Conservation (phyloP, 2,113 vertebrate species). For the Eurypyga helias region DNA sequence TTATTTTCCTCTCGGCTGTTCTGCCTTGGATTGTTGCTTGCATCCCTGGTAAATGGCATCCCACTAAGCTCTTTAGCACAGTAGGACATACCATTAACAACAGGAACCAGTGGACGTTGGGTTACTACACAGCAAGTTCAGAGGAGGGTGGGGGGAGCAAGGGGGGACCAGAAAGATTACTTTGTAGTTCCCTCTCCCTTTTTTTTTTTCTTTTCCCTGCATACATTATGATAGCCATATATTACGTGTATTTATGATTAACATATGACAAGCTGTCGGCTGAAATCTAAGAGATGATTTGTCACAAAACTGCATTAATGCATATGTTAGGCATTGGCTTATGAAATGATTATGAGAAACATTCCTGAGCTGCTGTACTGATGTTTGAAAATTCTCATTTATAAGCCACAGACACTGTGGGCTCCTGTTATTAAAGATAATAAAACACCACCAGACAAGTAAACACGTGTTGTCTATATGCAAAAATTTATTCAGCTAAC, state of each 20-base stretch:
- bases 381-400: conserved; percentile 21
- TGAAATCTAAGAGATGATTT: conserved; percentile 77
- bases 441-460: not conserved
- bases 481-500: conserved; percentile 16
- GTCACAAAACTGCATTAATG: conserved; percentile 66
- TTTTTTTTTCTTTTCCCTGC: conserved; percentile 32
- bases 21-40: conserved; percentile 58
- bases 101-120: conserved; percentile 40
- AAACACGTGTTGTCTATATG: not conserved
- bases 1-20: conserved; percentile 59
- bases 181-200: conserved; percentile 39
- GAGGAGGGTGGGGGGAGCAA: not conserved
- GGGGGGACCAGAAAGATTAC: conserved; percentile 23
- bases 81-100: conserved; percentile 59
- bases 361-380: not conserved
- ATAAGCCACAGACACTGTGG: not conserved
- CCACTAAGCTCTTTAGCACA: conserved; percentile 70
- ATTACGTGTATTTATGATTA: conserved; percentile 76
- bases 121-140: conserved; percentile 13
- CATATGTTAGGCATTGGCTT: conserved; percentile 51
- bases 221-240: conserved; percentile 8
- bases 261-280: conserved; percentile 60
- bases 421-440: conserved; percentile 12
- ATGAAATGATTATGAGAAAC: conserved; percentile 16
- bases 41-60: conserved; percentile 61